Base-by-base conservation (phyloP, 2,797 vertebrate genomes). In the Neosalanx taihuensis region DNA sequence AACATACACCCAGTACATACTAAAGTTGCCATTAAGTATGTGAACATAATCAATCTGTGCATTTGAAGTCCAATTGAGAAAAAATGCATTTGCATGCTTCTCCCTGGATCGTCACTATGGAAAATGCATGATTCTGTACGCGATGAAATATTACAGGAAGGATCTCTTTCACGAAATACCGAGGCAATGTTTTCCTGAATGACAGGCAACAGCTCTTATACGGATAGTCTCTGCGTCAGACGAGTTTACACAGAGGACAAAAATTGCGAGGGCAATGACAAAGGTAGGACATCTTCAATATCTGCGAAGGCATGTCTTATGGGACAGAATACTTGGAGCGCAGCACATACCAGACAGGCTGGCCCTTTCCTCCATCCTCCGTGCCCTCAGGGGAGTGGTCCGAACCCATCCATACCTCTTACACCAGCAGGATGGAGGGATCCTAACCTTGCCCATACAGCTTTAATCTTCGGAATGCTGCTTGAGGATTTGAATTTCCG, bases 391-490 rank as follows among this genome's bases (percentile, higher is more conserved):
- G 72, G 64, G 66, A 73, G 35, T 9, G 67, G 70, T 68, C 66
- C 80, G 79, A 79, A 51, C 61, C 66, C 71, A 75, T 82, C 79
- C 80, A 79, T 78, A 79, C 81, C 78, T 79, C 78, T 69, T 35
- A 71, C 71, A 74, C 66, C 46, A 71, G 74, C 81, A 78, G 79
- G 81, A 61, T 29, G 59, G n/a, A 80, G 58, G 77, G 82, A 78
- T 79, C 72, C 81, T 87, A 88, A 91, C 90, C 88, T 91, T 90
- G 89, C 85, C 81, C 83, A 83, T 71, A 78, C 83, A 81, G 87
- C 88, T 90, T 90, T 92, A 90, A 92, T 93, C 89, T 91, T 87
- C 83, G 89, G 91, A 92, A 92, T 91, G 89, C 86, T 90, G 89
- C 84, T 87, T 86, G 86, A 91, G 89, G 83, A 92, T 92, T 92